Percentiles rank a stretch among this genome's conserved stretches.
phyloP scores from a whole-genome alignment of 2,797 vertebrate species.

The Sebastes baramenuke region DNA sequence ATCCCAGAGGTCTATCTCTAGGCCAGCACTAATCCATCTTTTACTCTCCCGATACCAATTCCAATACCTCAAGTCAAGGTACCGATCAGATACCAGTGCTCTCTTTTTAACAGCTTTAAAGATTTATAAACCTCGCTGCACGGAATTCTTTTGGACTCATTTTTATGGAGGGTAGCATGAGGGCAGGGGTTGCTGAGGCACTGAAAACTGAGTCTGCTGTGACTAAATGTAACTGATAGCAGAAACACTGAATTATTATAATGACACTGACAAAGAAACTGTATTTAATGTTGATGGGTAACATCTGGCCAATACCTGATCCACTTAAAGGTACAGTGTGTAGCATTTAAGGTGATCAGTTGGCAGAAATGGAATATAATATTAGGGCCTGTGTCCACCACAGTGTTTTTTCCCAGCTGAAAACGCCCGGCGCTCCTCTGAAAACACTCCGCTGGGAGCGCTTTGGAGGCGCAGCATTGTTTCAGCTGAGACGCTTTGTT shows the following conservation, averaged over 20 bases:
- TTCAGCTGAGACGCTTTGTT: neutral
- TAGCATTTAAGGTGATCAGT: neutral
- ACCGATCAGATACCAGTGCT: neutral
- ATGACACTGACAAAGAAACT: neutral
- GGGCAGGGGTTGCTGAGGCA: neutral
- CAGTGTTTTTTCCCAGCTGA: neutral
- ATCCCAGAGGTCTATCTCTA: conserved; percentile 3
- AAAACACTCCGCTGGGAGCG: neutral
- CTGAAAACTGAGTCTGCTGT: neutral
- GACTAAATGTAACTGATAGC: neutral
- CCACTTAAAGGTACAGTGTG: neutral
- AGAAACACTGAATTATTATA: neutral
- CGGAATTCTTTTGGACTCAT: neutral
- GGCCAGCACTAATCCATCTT: neutral
- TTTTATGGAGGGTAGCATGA: neutral
- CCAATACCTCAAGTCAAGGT: neutral
- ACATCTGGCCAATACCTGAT: neutral
- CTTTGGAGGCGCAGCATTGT: neutral
- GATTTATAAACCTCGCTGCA: neutral
- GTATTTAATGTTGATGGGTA: neutral
- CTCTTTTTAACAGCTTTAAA: neutral
- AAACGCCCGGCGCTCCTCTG: neutral
- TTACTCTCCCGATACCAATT: neutral
- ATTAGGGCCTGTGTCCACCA: neutral
- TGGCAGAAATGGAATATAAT: neutral